These are phyloP conservation scores for Furnarius figulus DNA, from an alignment of 2,113 vertebrate genomes.

Conservation along the genomic window DNA sequence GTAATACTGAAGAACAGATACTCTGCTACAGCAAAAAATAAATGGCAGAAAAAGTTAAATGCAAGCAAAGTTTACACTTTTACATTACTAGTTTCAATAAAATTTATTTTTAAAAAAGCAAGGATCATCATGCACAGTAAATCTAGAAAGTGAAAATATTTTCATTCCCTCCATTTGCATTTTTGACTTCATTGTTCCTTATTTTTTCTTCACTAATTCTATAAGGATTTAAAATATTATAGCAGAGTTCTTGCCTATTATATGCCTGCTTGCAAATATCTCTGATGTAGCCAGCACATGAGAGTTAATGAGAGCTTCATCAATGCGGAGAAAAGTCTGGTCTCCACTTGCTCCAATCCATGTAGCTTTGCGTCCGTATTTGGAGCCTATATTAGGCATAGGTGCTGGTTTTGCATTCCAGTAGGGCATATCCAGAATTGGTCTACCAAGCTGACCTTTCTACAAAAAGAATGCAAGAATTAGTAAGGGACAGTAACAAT, in stretches of 20 bases:
- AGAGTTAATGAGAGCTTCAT: constrained; percentile 98
- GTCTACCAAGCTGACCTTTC: constrained; percentile 97
- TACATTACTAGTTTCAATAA: neutral
- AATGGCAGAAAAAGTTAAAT: neutral
- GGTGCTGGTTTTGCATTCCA: constrained; percentile 97
- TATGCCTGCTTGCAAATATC: constrained; percentile 98
- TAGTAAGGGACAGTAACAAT: neutral
- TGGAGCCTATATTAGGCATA: constrained; percentile 98
- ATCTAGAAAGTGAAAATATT: neutral
- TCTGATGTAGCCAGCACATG: constrained; percentile 97
- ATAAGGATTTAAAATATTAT: neutral
- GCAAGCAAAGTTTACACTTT: neutral
- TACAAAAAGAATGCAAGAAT: constrained; percentile 58
- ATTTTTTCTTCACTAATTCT: neutral
- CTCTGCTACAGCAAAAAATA: neutral
- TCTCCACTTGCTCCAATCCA: constrained; percentile 99
- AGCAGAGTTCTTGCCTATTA: constrained; percentile 83
- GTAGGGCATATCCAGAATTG: constrained; percentile 96
- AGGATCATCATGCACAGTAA: neutral
- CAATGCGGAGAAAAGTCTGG: constrained; percentile 96
- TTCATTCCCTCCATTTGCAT: neutral
- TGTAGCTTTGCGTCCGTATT: constrained; percentile 95
- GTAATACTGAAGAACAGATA: neutral
- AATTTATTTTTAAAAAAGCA: neutral
- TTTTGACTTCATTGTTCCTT: neutral